phyloP scores from a whole-genome alignment of 2,797 vertebrate species.

The Lepus oiostolus region DNA sequence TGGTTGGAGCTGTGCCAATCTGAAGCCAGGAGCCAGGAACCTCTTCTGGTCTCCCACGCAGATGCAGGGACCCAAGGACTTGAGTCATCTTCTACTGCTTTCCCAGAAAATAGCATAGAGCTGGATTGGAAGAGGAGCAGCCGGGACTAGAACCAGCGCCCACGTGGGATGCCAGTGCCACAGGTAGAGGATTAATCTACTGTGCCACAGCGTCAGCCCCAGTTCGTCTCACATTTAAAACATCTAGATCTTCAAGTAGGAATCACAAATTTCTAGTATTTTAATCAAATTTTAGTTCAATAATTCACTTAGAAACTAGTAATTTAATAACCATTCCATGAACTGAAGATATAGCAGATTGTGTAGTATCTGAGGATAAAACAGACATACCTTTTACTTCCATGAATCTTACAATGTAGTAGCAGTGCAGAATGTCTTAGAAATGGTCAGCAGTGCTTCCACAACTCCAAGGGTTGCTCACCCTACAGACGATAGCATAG shows the following conservation, averaged over 20 bases:
- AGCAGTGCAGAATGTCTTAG: too few species aligned
- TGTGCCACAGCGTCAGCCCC: too few species aligned
- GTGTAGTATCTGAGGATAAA: neutral
- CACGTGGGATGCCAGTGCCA: too few species aligned
- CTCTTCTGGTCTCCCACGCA: too few species aligned
- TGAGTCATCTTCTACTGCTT: too few species aligned
- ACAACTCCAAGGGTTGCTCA: fast-evolving
- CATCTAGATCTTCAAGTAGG: neutral
- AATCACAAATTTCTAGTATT: neutral
- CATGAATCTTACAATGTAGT: neutral
- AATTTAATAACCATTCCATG: neutral
- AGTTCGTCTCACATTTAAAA: neutral
- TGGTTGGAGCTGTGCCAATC: too few species aligned
- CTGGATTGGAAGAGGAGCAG: too few species aligned
- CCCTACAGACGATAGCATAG: fast-evolving
- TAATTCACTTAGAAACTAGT: neutral
- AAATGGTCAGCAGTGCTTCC: neutral
- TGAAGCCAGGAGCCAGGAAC: too few species aligned
- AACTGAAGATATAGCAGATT: neutral
- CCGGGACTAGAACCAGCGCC: too few species aligned
- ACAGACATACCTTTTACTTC: neutral
- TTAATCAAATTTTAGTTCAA: neutral
- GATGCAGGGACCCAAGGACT: too few species aligned
- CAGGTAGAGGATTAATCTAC: too few species aligned
- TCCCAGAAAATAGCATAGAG: too few species aligned